Base-by-base conservation (phyloP, 1,140 invertebrate species). In the Drosophila elegans region DNA sequence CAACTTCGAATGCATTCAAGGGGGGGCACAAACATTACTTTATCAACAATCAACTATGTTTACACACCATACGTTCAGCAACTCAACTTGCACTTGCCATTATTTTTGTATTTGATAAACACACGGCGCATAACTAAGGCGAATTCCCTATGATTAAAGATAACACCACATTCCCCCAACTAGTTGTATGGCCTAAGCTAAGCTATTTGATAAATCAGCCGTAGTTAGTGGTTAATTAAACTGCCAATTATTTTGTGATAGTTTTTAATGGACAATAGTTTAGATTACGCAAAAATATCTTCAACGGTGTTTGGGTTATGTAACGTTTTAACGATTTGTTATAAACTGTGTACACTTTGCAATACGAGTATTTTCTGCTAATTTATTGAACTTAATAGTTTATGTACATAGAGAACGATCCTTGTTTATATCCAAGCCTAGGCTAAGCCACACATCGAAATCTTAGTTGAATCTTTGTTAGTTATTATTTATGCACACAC, bases 181-280 rank as follows among this genome's bases (percentile, higher is more conserved):
- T 66, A 51, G 59, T 34, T 38, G 42, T 57, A 68, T 12, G 55
- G 74, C 13, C 6, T 71, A 75, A 49, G 42, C 54, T 66, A 62
- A 61, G 39, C 25, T 55, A 53, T 52, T 27, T 52, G 63, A 53
- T 51, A 72, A 81, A 66, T 68, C 64, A 68, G 48, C 64, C 48
- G 27, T 73, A 72, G 54, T 73, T 74, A 75, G 71, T 73, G 62
- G 55, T 84, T 82, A 82, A 80, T 85, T 80, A 80, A 89, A 89
- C 84, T 89, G 84, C 84, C 84, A 89, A 89, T 89, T 89, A 89
- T 80, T 89, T 89, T 89, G 84, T 89, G 84, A 89, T 86, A 86
- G 83, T 89, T 89, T 86, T 76, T 63, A 83, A 86, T 73, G 81
- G 55, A 88, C 55, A 67, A 53, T 83, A 64, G 51, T 72, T 69